Evolutionary conservation across 2,888 invertebrate genomes (phyloP), one percentile per base, ranked within the genome.

Genomic region (Pseudococcus jackbeardsleyi): DNA sequence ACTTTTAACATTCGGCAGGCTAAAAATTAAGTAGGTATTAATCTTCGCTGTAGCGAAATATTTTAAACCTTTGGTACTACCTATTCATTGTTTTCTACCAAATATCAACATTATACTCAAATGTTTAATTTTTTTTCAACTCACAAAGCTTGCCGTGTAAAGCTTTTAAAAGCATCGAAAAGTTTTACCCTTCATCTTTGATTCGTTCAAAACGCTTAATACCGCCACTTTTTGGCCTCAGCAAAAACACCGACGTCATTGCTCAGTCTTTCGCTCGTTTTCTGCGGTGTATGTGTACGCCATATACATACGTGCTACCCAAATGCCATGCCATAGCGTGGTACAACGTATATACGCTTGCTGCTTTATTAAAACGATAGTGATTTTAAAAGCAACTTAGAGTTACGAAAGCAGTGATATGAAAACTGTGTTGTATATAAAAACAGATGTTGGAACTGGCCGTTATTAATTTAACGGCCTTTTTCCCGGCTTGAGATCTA

Each of bases 391-490:
- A 82, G 46, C 79, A 82, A 82, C 79, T 82, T 46, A 46, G 42
- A 82, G 79, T 82, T 46, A 46, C 42, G 79, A 82, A 82, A 46
- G 79, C 79, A 46, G 79, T 82, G 79, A 82, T 82, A 82, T 46
- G 79, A 82, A 82, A 82, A 82, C 79, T 82, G 46, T 46, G 79
- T 46, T 82, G 79, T 46, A 46, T 82, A 82, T 82, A 82, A 82
- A 82, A 82, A 82, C 79, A 82, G 79, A 82, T 82, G 79, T 82
- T 82, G 79, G 42, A 46, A 46, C 79, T 72, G 79, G 79, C 79
- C 42, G 79, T 82, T 82, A 82, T 82, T 82, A 82, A 82, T 82
- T 82, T 82, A 82, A 82, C 79, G 79, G 79, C 79, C 79, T 46
- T 82, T 82, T 82, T 82, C 42, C 79, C 79, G 46, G 79, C 79